These are phyloP conservation scores for Hypsopygia costalis DNA, from an alignment of 2,888 invertebrate species.

Conservation along the genomic window DNA sequence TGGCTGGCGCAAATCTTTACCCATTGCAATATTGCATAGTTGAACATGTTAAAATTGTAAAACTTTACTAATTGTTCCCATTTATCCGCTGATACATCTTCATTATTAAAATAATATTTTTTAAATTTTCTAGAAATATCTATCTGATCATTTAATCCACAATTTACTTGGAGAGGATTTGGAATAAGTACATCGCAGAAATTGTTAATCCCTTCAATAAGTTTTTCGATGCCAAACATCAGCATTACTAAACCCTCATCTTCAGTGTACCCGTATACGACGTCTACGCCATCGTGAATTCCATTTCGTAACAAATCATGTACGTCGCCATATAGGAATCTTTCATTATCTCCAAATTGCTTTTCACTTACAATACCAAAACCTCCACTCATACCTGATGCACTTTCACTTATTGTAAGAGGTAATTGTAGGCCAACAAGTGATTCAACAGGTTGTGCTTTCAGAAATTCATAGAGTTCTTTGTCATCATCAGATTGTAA, in stretches of 20 bases:
- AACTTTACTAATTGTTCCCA: conserved; percentile 28
- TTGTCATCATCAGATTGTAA: conserved; percentile 42
- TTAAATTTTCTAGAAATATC: conserved; percentile 37
- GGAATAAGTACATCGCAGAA: conserved; percentile 44
- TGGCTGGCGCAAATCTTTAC: conserved; percentile 29
- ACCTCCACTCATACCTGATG: conserved; percentile 20
- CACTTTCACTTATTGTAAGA: conserved; percentile 25
- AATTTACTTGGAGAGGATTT: conserved; percentile 27
- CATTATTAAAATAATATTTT: conserved; percentile 38
- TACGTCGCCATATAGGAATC: conserved; percentile 41
- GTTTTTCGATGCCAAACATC: conserved; percentile 19
- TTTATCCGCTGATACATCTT: conserved; percentile 27
- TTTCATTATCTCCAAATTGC: conserved; percentile 40
- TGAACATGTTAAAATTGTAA: conserved; percentile 31
- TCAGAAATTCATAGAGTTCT: conserved; percentile 47
- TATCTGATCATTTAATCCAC: conserved; percentile 33
- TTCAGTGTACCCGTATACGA: conserved; percentile 85
- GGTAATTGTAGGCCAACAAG: conserved; percentile 29
- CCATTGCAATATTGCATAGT: conserved; percentile 29
- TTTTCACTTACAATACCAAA: conserved; percentile 41
- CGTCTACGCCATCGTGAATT: conserved; percentile 74
- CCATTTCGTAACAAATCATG: conserved; percentile 61
- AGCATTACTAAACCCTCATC: conserved; percentile 81
- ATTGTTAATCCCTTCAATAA: conserved; percentile 30
- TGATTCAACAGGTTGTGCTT: conserved; percentile 34